A percentile compares a stretch with the other conserved stretches of the same genome.
Evolutionary conservation across 2,888 invertebrate genomes (phyloP).

Genomic region (Leucophenga maculata): DNA sequence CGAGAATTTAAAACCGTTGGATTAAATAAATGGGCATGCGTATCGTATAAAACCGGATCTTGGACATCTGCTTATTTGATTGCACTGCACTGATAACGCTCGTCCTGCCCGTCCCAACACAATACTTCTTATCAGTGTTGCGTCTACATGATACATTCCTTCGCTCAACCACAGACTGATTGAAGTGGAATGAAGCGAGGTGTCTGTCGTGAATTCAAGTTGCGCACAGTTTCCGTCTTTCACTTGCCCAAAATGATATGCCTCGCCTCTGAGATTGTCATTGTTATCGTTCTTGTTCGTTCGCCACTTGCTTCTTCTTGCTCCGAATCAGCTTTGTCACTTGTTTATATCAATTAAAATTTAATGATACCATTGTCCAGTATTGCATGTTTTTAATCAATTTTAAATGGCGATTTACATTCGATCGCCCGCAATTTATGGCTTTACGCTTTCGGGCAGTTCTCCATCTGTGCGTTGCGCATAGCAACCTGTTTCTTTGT

Average conservation of each 20-base stretch:
- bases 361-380: conserved; percentile 58
- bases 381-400: conserved; percentile 59
- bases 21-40: too few species aligned
- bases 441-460: conserved; percentile 15
- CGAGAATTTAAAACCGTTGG: too few species aligned
- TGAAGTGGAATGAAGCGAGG: too few species aligned
- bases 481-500: conserved; percentile 43
- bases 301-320: too few species aligned
- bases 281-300: conserved; percentile 26
- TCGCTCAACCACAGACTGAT: too few species aligned
- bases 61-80: too few species aligned
- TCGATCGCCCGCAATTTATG: conserved; percentile 31
- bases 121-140: too few species aligned
- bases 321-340: conserved; percentile 51
- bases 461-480: background rate
- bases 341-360: conserved; percentile 61
- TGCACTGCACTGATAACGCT: too few species aligned
- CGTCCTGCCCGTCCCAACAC: too few species aligned
- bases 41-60: too few species aligned
- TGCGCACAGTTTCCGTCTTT: conserved; percentile 52
- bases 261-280: conserved; percentile 4
- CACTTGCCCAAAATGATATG: conserved; percentile 46
- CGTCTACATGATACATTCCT: too few species aligned
- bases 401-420: conserved; percentile 61
- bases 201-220: background rate